Conservation (phyloP, 2,113 vertebrate species). For the Chaetodon auriga region DNA sequence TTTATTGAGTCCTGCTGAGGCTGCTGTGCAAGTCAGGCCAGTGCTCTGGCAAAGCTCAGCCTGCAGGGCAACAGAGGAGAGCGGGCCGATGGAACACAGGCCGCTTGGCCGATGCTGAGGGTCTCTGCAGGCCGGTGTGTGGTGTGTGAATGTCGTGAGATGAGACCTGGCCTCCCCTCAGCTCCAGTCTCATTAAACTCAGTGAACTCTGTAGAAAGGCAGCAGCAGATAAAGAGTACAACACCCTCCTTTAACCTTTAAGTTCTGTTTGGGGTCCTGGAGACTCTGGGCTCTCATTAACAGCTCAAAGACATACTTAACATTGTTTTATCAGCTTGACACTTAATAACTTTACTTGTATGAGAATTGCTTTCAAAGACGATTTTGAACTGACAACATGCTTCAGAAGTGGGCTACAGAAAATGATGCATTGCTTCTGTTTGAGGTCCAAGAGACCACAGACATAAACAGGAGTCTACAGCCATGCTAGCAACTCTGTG, state of each 20-base stretch:
- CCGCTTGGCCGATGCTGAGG: conserved; percentile 47
- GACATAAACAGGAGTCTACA: conserved; percentile 5
- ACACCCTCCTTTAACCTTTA: conserved; percentile 21
- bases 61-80: conserved; percentile 63
- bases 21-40: conserved; percentile 61
- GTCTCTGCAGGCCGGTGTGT: conserved; percentile 52
- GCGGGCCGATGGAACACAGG: conserved; percentile 66
- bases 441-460: conserved; percentile 5
- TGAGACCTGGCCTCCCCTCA: conserved; percentile 50
- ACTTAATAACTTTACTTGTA: neutral
- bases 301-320: neutral
- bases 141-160: conserved; percentile 61
- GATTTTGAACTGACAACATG: neutral
- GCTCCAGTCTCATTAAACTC: conserved; percentile 54
- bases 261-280: conserved; percentile 1
- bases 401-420: neutral
- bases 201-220: conserved; percentile 44
- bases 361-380: neutral
- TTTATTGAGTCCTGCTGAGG: conserved; percentile 77
- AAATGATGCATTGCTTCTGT: conserved; percentile 9
- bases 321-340: conserved; percentile 11
- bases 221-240: conserved; percentile 25
- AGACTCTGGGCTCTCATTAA: neutral
- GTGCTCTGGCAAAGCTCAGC: conserved; percentile 81
- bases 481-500: neutral